These are phyloP conservation scores for Coleophora flavipennella DNA, from an alignment of 2,888 invertebrate genomes.

Conservation along the genomic window DNA sequence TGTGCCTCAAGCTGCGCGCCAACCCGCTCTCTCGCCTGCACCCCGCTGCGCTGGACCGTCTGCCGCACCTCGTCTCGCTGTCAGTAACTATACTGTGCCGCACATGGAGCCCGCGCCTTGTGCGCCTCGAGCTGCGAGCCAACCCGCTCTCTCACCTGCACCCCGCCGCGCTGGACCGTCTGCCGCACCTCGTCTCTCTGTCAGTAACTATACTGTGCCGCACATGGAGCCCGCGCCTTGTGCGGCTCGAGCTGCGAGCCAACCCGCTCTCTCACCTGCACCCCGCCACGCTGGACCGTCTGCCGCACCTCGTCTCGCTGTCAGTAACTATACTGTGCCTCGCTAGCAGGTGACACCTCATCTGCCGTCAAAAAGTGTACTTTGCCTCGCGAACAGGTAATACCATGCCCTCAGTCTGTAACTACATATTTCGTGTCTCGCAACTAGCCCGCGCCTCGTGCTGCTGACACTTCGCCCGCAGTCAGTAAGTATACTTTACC, in stretches of 20 bases:
- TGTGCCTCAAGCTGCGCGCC: slow-evolving; percentile 85
- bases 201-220: too few relatives aligned
- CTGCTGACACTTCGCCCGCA: too few relatives aligned
- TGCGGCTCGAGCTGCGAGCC: slow-evolving; percentile 85
- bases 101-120: slow-evolving; percentile 77
- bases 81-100: too few relatives aligned
- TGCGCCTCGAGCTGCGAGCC: slow-evolving; percentile 85
- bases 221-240: slow-evolving; percentile 77
- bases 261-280: slow-evolving; percentile 85
- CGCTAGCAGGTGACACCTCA: neutral
- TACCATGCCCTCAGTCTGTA: too few relatives aligned
- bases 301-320: slow-evolving; percentile 75
- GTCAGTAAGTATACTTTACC: too few relatives aligned
- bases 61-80: slow-evolving; percentile 74
- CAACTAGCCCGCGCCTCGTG: too few relatives aligned
- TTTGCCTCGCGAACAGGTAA: too few relatives aligned
- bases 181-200: slow-evolving; percentile 74
- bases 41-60: slow-evolving; percentile 79
- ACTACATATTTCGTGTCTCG: too few relatives aligned
- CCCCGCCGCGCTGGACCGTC: slow-evolving; percentile 79
- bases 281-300: slow-evolving; percentile 79
- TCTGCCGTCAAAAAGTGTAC: too few relatives aligned
- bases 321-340: slow-evolving; percentile 24
- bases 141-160: slow-evolving; percentile 85
- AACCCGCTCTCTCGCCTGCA: slow-evolving; percentile 85